These are phyloP conservation scores for Oryzaephilus surinamensis DNA, from an alignment of 1,140 invertebrate genomes.

Conservation along the genomic window DNA sequence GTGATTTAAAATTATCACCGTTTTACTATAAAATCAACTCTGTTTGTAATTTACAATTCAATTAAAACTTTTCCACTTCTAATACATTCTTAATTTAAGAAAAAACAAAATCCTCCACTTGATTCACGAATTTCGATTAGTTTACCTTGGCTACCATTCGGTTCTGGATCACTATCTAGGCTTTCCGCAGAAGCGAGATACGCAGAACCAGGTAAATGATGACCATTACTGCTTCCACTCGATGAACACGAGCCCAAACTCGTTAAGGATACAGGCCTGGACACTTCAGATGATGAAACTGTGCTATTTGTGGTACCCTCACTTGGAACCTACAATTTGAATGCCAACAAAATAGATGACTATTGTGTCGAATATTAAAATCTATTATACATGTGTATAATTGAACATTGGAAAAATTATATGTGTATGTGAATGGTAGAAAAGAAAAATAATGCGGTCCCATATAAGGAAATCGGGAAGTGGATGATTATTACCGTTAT, in stretches of 20 bases:
- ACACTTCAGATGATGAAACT: constrained; percentile 31
- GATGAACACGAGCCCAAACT: constrained; percentile 40
- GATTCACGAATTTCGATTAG: too few species aligned
- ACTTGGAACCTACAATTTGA: constrained; percentile 28
- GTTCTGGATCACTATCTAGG: constrained; percentile 41
- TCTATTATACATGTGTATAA: too few species aligned
- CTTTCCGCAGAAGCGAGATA: constrained; percentile 35
- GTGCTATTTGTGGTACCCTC: constrained; percentile 29
- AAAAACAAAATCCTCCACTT: too few species aligned
- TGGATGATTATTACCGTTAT: not conserved
- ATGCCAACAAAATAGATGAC: too few species aligned
- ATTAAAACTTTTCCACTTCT: too few species aligned
- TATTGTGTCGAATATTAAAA: not conserved
- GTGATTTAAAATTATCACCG: too few species aligned
- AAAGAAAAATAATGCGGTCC: not conserved
- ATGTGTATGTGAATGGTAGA: too few species aligned
- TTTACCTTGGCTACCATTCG: constrained; percentile 38
- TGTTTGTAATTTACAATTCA: too few species aligned
- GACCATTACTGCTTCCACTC: constrained; percentile 45
- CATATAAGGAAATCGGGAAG: not conserved
- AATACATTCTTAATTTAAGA: too few species aligned
- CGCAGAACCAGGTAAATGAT: constrained; percentile 32
- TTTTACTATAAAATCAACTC: too few species aligned
- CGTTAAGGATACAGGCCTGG: constrained; percentile 33
- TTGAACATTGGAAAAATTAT: too few species aligned